Percentiles rank a stretch among this genome's conserved stretches.
Evolutionary conservation across 2,797 vertebrate species (phyloP).

Genomic region (Ataeniobius toweri): DNA sequence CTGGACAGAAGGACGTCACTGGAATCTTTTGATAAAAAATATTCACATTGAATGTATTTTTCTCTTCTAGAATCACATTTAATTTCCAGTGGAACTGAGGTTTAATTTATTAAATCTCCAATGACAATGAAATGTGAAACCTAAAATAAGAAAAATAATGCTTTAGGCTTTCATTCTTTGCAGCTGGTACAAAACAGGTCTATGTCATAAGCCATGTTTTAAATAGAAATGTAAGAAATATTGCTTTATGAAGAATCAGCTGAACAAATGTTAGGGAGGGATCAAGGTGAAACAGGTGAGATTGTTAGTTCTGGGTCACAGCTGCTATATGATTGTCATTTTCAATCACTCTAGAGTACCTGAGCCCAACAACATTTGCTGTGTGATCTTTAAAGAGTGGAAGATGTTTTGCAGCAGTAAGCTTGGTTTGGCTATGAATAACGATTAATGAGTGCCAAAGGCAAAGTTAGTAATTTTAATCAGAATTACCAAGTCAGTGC

Average conservation of each 20-base stretch:
- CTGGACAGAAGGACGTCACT: background rate
- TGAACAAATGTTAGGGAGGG: conserved; percentile 33
- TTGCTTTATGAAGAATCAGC: conserved; percentile 31
- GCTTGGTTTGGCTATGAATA: no score
- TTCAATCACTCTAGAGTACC: conserved; percentile 35
- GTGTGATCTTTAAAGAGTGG: conserved; percentile 31
- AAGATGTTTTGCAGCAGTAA: background rate
- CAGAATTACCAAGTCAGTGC: no score
- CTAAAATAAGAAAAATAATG: background rate
- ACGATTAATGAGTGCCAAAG: no score
- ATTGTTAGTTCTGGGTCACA: conserved; percentile 37
- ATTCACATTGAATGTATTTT: background rate
- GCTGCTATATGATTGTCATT: conserved; percentile 35
- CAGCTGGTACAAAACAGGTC: background rate
- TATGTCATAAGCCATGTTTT: background rate
- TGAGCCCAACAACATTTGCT: conserved; percentile 44
- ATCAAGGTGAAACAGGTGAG: conserved; percentile 26
- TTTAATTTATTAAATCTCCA: no score
- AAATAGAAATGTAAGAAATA: conserved; percentile 19
- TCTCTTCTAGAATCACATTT: background rate
- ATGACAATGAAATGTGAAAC: no score
- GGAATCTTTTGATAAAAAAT: background rate
- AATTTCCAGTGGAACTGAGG: background rate
- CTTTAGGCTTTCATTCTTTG: background rate
- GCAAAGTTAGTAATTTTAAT: no score